Percentiles rank a stretch among this genome's conserved stretches.
Evolutionary conservation across 2,113 vertebrate species (phyloP).

Genomic region (Athene noctua): DNA sequence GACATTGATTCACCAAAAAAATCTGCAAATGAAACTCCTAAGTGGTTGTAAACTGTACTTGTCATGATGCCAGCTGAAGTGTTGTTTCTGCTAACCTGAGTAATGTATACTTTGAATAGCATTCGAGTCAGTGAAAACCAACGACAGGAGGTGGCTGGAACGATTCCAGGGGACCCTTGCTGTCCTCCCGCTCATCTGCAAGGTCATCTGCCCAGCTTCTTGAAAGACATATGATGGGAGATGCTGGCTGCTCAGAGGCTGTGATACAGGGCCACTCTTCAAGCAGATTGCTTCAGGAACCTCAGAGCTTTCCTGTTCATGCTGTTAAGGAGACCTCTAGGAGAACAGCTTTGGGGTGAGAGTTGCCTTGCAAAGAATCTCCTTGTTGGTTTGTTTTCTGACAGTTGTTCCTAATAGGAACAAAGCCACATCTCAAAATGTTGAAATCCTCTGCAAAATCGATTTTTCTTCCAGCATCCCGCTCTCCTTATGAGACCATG

Average conservation of each 20-base stretch:
- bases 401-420: neutral
- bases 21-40: conserved; percentile 9
- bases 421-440: neutral
- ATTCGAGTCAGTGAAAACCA: neutral
- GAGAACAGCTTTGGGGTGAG: neutral
- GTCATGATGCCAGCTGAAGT: neutral
- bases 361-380: neutral
- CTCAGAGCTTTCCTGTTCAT: neutral
- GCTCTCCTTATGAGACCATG: neutral
- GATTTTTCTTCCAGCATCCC: neutral
- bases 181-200: neutral
- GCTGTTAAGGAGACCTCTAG: neutral
- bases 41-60: neutral
- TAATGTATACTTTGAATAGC: neutral
- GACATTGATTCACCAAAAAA: neutral
- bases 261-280: neutral
- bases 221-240: neutral
- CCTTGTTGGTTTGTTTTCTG: neutral
- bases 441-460: neutral
- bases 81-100: neutral
- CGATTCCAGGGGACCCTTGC: neutral
- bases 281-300: neutral
- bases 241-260: neutral
- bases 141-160: neutral
- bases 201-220: neutral